These are phyloP conservation scores for Pristionchus arcanus DNA, from an alignment of 2,888 invertebrate species.

Conservation along the genomic window DNA sequence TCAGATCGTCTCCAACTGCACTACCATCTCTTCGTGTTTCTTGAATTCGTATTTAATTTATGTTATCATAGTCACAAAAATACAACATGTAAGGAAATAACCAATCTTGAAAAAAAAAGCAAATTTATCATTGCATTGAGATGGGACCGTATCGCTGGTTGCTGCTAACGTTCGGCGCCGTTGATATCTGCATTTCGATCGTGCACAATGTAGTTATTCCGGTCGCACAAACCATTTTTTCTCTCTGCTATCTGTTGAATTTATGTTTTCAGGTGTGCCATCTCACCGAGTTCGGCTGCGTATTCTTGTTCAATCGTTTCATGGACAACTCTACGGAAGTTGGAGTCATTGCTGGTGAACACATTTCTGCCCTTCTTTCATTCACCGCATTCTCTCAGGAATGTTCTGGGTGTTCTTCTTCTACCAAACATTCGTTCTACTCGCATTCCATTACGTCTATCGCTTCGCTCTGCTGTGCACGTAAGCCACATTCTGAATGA, in stretches of 20 bases:
- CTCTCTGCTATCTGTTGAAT: no score
- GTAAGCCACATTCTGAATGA: neutral
- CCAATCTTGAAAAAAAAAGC: neutral
- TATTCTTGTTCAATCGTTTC: neutral
- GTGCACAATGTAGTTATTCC: neutral
- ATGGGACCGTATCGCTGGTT: neutral
- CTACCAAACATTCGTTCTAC: no score
- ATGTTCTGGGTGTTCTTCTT: neutral
- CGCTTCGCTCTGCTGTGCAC: no score
- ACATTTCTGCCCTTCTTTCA: no score
- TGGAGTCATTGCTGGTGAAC: neutral
- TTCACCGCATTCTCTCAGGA: neutral
- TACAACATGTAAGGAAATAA: neutral
- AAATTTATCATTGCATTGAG: neutral
- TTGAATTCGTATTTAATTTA: neutral
- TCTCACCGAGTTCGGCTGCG: neutral
- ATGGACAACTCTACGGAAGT: neutral
- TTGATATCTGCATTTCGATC: neutral
- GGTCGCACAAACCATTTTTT: no score
- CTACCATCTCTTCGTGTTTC: neutral
- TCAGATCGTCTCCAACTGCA: neutral
- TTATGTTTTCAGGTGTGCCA: neutral
- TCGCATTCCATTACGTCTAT: no score
- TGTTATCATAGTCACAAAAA: neutral
- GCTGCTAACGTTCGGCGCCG: neutral